These are phyloP conservation scores for Chloroclysta siterata DNA, from an alignment of 2,888 invertebrate species.

Conservation along the genomic window DNA sequence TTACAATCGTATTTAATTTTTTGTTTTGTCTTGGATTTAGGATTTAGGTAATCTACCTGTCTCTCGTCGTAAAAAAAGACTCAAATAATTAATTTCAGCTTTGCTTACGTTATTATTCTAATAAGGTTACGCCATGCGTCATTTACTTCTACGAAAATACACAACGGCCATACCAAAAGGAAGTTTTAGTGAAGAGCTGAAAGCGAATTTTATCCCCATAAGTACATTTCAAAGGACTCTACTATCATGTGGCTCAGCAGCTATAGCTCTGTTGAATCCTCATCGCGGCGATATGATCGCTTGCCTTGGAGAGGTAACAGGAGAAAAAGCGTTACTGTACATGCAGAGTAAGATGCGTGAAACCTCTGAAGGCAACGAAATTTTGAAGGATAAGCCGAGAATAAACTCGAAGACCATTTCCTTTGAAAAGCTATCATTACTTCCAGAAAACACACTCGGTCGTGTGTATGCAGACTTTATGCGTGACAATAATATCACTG, in stretches of 20 bases:
- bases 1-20: too few species aligned
- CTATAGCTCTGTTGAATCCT: constrained; percentile 92
- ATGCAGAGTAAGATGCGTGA: constrained; percentile 91
- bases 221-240: constrained; percentile 90
- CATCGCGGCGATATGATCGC: constrained; percentile 96
- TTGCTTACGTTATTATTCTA: too few species aligned
- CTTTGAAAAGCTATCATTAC: constrained; percentile 87
- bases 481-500: constrained; percentile 93
- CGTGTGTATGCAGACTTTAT: constrained; percentile 94
- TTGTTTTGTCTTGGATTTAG: too few species aligned
- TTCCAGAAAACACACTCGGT: constrained; percentile 94
- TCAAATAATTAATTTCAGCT: too few species aligned
- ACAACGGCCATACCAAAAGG: constrained; percentile 46
- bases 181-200: constrained; percentile 86
- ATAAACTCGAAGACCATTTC: constrained; percentile 94
- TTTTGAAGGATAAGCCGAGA: constrained; percentile 91
- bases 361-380: constrained; percentile 90
- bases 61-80: too few species aligned
- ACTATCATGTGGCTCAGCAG: constrained; percentile 94
- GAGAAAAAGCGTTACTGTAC: constrained; percentile 87
- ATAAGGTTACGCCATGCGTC: constrained; percentile 43
- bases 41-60: too few species aligned
- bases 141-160: constrained; percentile 47
- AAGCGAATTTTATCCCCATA: constrained; percentile 86
- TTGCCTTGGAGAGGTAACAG: constrained; percentile 96